Percentiles rank a stretch among this genome's conserved stretches.
These are phyloP conservation scores for Tretioscincus oriximinensis DNA, from an alignment of 2,113 vertebrate species.

Conservation along the genomic window DNA sequence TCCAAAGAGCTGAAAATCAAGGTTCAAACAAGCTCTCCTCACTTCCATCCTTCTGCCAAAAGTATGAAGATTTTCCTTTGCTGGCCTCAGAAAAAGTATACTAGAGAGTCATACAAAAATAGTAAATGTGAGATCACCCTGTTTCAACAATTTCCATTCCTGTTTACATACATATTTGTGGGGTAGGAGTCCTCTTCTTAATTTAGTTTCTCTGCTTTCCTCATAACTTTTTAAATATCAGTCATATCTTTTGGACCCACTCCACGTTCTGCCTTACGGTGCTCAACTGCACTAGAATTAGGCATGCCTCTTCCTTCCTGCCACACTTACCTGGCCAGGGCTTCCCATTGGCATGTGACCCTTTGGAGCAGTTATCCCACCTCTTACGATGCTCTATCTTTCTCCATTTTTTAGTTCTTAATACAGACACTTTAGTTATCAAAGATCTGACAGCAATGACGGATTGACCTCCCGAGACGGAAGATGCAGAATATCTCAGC, in stretches of 20 bases:
- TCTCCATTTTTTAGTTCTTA: conserved; percentile 57
- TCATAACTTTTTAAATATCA: not conserved
- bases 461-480: conserved; percentile 50
- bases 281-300: conserved; percentile 20
- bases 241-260: not conserved
- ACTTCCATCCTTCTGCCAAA: too few relatives aligned
- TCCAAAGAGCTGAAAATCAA: too few relatives aligned
- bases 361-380: conserved; percentile 25
- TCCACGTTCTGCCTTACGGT: not conserved
- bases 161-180: too few relatives aligned
- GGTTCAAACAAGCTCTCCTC: too few relatives aligned
- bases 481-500: conserved; percentile 61
- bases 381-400: conserved; percentile 23
- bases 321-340: not conserved
- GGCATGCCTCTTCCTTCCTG: conserved; percentile 27
- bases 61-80: too few relatives aligned
- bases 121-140: too few relatives aligned
- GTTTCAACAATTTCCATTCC: too few relatives aligned
- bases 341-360: conserved; percentile 39
- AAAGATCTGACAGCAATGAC: conserved; percentile 64
- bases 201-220: not conserved
- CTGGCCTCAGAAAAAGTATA: too few relatives aligned
- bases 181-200: too few relatives aligned
- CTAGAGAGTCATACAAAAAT: too few relatives aligned
- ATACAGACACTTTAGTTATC: conserved; percentile 66